These are phyloP conservation scores for Lampris incognitus DNA, from an alignment of 2,113 vertebrate genomes.

Conservation along the genomic window DNA sequence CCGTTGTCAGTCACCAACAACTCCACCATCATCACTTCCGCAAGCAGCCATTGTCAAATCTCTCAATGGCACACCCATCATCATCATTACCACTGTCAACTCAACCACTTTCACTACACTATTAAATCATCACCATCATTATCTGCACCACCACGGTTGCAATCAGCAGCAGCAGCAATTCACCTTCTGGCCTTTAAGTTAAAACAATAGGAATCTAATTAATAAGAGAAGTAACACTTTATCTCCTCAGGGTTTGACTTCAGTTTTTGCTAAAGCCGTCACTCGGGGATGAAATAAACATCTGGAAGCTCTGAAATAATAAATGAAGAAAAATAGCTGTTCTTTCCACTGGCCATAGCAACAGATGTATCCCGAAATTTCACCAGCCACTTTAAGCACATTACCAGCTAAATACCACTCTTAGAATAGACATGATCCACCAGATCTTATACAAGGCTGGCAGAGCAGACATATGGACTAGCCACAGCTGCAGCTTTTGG, in stretches of 20 bases:
- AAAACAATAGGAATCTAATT: neutral
- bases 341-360: neutral
- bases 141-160: too few relatives aligned
- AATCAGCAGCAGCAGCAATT: neutral
- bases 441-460: too few relatives aligned
- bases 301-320: neutral
- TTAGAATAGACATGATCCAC: neutral
- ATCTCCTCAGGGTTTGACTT: neutral
- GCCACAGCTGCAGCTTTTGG: too few relatives aligned
- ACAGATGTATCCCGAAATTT: neutral
- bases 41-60: too few relatives aligned
- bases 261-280: neutral
- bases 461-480: too few relatives aligned
- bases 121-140: neutral
- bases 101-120: neutral
- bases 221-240: neutral
- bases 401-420: neutral
- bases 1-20: too few relatives aligned
- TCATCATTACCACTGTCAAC: neutral
- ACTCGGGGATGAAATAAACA: neutral
- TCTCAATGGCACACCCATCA: neutral
- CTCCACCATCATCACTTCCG: too few relatives aligned
- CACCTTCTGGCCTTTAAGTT: neutral
- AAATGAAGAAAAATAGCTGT: neutral
- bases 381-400: neutral